phyloP scores from a whole-genome alignment of 2,113 vertebrate genomes.

The Oncorhynchus gorbuscha region DNA sequence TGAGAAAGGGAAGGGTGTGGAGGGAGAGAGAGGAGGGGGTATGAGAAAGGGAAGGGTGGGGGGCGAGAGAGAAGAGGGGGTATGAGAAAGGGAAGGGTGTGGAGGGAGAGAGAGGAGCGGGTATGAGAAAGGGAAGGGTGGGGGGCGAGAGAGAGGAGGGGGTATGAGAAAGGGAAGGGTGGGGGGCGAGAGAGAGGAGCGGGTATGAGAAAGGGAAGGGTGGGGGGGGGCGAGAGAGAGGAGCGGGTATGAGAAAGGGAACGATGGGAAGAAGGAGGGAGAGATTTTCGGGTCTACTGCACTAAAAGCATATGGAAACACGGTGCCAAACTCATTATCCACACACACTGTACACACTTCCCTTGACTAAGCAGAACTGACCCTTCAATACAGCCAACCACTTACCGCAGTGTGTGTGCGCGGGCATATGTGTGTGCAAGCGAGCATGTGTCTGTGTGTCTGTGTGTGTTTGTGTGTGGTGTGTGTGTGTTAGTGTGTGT shows the following conservation, averaged over 20 bases:
- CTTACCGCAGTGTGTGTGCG: constrained; percentile 24
- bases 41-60: too few species aligned
- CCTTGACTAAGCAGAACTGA: constrained; percentile 37
- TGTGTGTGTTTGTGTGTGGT: not conserved
- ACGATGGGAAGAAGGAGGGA: not conserved
- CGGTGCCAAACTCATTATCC: constrained; percentile 34
- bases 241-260: not conserved
- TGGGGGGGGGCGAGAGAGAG: not conserved
- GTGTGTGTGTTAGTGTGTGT: not conserved
- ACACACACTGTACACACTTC: constrained; percentile 26
- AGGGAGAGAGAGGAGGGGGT: too few species aligned
- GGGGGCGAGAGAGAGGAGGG: not conserved
- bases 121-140: too few species aligned
- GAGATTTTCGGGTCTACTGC: constrained; percentile 64
- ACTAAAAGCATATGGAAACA: constrained; percentile 62
- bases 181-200: not conserved
- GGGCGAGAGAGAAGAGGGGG: not conserved
- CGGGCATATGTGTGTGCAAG: not conserved
- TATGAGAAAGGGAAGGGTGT: not conserved
- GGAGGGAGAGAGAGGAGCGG: not conserved
- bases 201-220: not conserved
- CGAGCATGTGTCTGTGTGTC: not conserved
- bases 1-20: too few species aligned
- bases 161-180: not conserved
- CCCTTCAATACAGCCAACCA: constrained; percentile 16